Conservation (phyloP, 2,888 invertebrate species). For the Belgica antarctica region DNA sequence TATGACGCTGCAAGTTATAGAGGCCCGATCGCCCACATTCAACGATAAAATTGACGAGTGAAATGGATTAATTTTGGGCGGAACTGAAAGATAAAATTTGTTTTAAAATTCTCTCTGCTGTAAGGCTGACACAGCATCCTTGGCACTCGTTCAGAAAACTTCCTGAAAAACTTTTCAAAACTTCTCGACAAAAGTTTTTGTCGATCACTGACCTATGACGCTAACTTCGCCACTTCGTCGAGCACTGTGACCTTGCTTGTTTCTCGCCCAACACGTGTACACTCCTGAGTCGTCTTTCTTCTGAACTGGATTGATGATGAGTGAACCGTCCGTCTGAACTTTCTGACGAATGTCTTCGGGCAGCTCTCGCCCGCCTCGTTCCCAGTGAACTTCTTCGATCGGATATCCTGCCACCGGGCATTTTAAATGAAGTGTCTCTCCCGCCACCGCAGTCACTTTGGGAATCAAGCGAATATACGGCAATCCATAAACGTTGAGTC, state of each 20-base stretch:
- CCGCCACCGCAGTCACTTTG: conserved; percentile 78
- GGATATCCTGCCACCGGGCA: conserved; percentile 80
- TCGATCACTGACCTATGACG: conserved; percentile 67
- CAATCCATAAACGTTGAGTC: conserved; percentile 76
- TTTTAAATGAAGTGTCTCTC: conserved; percentile 66
- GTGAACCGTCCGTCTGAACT: conserved; percentile 69
- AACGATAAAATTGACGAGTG: conserved; percentile 65
- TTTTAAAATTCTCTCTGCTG: background rate
- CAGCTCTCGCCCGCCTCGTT: conserved; percentile 68
- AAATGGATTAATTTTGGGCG: conserved; percentile 75
- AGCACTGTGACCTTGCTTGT: conserved; percentile 74
- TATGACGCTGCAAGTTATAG: conserved; percentile 71
- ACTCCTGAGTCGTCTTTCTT: conserved; percentile 72
- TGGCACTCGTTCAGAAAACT: background rate
- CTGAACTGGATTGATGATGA: conserved; percentile 73
- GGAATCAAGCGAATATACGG: conserved; percentile 77
- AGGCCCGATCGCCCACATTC: conserved; percentile 71
- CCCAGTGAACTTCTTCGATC: conserved; percentile 77
- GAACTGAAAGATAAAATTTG: conserved; percentile 57
- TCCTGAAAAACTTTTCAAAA: conserved; percentile 8
- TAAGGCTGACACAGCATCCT: background rate
- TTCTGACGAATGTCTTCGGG: conserved; percentile 79
- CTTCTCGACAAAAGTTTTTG: background rate
- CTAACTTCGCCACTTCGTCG: conserved; percentile 71
- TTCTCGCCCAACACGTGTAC: conserved; percentile 76